Conservation (phyloP, 2,113 vertebrate species). For the Sturnus vulgaris region DNA sequence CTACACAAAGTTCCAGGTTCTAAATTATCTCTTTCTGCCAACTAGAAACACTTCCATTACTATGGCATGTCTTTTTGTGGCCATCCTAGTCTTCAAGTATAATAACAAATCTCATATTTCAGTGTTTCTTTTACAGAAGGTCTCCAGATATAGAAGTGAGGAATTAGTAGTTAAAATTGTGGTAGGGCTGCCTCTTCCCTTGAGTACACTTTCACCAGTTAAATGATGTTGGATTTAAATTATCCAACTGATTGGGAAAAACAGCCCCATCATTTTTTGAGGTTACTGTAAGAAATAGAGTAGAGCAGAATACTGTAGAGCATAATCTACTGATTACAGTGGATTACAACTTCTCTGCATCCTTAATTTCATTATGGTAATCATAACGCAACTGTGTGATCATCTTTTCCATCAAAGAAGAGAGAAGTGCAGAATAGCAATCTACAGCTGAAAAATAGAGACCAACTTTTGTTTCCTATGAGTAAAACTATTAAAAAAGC, state of each 20-base stretch:
- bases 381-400: neutral
- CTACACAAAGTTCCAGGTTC: neutral
- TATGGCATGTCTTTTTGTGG: neutral
- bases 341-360: neutral
- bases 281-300: neutral
- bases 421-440: neutral
- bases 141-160: neutral
- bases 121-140: neutral
- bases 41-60: neutral
- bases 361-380: constrained; percentile 20
- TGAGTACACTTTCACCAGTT: neutral
- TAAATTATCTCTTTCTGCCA: neutral
- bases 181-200: neutral
- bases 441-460: neutral
- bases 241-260: neutral
- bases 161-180: neutral
- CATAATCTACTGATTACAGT: neutral
- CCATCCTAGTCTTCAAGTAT: neutral
- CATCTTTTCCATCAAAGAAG: neutral
- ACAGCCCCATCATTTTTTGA: neutral
- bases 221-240: neutral
- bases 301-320: neutral
- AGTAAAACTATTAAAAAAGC: neutral
- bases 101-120: neutral
- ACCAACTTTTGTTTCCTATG: neutral